Base-by-base conservation (phyloP, 2,797 vertebrate species). In the Prunella strophiata region DNA sequence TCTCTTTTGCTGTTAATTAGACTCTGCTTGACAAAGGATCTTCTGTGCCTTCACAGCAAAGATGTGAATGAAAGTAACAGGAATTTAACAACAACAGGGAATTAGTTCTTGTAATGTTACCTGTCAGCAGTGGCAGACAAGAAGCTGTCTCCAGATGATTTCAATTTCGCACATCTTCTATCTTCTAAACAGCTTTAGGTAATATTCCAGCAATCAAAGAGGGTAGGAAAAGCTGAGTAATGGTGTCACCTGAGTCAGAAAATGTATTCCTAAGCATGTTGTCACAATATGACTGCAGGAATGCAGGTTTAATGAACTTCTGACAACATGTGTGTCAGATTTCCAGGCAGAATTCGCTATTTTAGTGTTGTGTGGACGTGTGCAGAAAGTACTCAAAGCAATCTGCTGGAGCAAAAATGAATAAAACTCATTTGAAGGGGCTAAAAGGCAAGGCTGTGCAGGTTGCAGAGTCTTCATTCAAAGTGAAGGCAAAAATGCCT, bases 1-100 rank as follows among this genome's bases (percentile, higher is more conserved):
- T 88, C 76, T 62, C 40, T 93, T 90, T 75, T 54, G 76, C 65
- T 91, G 63, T 67, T 92, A 52, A 73, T 91, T 65, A 40, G 43
- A 32, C 36, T 80, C 32, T 80, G 65, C 45, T 79, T 90, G 85
- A 88, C 54, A 62, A 47, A 38, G 65, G 42, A 40, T 30, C 63
- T 68, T 75, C 57, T 71, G 61, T 90, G 71, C 50, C 51, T 85
- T 82, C 57, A 40, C 30, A 65, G 85, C 68, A 52, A 78, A 80
- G 59, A 68, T 75, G 52, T 68, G 70, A 94, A 89, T 89, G 58
- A 29, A 83, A 80, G 47, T 59, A 78, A 47, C 42, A 93, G 76
- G 72, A 93, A 52, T 59, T 88, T 29, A 85, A 52, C 16, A 38
- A 4, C 34, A 82, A 22, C 15, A 75, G 16, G 43, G 54, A 88